Evolutionary conservation across 1,140 invertebrate genomes (phyloP), one percentile per base, ranked within the genome.

Genomic region (Aphidius ervi): DNA sequence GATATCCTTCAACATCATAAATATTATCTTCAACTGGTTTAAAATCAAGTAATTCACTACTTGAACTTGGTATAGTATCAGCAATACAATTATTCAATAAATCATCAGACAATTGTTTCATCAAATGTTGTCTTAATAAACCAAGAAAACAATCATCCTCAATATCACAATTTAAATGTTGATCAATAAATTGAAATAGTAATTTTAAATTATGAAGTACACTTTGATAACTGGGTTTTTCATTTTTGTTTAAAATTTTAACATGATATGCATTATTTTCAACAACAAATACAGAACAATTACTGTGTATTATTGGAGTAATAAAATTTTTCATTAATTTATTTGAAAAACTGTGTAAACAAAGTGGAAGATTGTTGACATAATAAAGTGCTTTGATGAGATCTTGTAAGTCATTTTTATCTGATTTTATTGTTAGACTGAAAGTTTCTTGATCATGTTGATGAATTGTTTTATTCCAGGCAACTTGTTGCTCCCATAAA

Each of bases 21-120:
- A 90, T 88, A 58, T 85, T 82, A 5, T 81, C 71, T 9, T 88
- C 83, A 3, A 92, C 82, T 40, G 78, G 76, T 5, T 82, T 76
- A 71, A 89, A 93, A 6, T 79, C 80, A 66, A 88, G 81, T 45
- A 93, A 74, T 60, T 91, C 87, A 49, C 84, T 83, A 63, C 83
- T 86, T 59, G 84, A 88, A 59, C 84, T 86, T 4, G 92, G 92
- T 66, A 94, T 86, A 1, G 89, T 88, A 63, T 86, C 80, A 23
- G 85, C 81, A 4, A 94, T 82, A 67, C 91, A 93, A 66, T 91
- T 82, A 56, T 87, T 83, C 3, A 91, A 84, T n/a, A 94, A 77
- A 10, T 83, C 69, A 9, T 87, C 81, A 6, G 86, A 82, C 64
- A 92, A 84, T 57, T 86, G 82, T 40, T 83, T 72, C 63, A 84